These are phyloP conservation scores for Tribolium castaneum DNA, from an alignment of 1,140 invertebrate genomes.

Conservation along the genomic window DNA sequence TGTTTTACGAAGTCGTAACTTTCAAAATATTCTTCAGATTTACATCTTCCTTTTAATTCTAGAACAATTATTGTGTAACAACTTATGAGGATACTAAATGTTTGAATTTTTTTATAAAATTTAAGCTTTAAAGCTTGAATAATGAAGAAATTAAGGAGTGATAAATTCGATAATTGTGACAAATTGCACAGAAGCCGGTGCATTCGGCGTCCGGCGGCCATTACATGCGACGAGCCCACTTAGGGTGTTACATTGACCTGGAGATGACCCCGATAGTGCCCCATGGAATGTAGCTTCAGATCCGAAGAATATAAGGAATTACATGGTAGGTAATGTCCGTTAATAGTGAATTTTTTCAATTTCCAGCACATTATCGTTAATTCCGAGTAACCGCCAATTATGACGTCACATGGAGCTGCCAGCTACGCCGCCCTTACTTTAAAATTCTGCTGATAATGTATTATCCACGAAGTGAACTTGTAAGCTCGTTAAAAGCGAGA, in stretches of 20 bases:
- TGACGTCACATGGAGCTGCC: constrained; percentile 19
- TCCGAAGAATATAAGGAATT: constrained; percentile 22
- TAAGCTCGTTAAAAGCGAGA: constrained; percentile 32
- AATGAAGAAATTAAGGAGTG: too few species aligned
- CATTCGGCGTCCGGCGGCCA: background rate
- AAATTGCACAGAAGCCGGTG: background rate
- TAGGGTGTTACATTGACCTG: constrained; percentile 28
- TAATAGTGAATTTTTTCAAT: constrained; percentile 21
- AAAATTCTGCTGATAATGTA: constrained; percentile 20
- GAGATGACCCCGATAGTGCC: constrained; percentile 27
- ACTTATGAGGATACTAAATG: too few species aligned
- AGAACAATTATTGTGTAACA: too few species aligned
- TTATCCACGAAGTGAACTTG: constrained; percentile 27
- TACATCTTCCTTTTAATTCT: too few species aligned
- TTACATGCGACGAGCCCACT: constrained; percentile 8
- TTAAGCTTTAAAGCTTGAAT: too few species aligned
- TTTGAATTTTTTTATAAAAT: too few species aligned
- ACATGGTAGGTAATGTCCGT: constrained; percentile 23
- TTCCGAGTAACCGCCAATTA: background rate
- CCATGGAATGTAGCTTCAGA: constrained; percentile 34
- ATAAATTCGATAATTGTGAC: background rate
- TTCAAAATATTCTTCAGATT: too few species aligned
- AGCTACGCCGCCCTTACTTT: constrained; percentile 28
- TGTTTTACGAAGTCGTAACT: too few species aligned
- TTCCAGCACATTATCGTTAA: constrained; percentile 29